A percentile compares a stretch with the other conserved stretches of the same genome.
Evolutionary conservation across 2,888 invertebrate genomes (phyloP).

Genomic region (Heliconius charithonia): DNA sequence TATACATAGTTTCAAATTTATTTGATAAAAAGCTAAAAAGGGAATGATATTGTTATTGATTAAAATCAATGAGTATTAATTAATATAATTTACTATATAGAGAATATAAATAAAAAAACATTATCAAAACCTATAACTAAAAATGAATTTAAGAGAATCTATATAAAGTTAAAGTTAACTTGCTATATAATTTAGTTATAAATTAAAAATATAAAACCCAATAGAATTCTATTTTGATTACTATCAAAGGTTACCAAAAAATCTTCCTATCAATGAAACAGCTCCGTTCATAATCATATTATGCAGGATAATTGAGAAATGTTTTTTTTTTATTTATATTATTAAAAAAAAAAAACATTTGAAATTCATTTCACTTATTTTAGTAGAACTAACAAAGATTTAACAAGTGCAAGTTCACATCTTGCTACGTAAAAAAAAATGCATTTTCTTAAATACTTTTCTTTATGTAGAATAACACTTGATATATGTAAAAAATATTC

Average conservation of each 20-base stretch:
- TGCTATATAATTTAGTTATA: neutral
- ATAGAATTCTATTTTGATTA: neutral
- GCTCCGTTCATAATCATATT: neutral
- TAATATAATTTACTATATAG: no score
- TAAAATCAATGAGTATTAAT: no score
- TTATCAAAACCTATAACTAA: no score
- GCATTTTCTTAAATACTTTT: no score
- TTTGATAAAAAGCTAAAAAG: neutral
- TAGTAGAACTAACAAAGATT: neutral
- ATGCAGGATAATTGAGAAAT: neutral
- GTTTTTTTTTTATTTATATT: neutral
- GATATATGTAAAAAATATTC: neutral
- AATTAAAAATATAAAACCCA: neutral
- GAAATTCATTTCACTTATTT: neutral
- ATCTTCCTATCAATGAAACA: neutral
- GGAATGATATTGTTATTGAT: no score
- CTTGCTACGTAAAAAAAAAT: no score
- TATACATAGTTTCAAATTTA: no score
- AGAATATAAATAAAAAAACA: no score
- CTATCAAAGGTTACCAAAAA: neutral
- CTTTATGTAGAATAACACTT: no score
- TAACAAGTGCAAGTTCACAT: no score
- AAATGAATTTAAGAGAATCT: no score
- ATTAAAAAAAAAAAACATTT: neutral
- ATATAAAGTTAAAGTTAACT: neutral